Evolutionary conservation across 2,797 vertebrate species (phyloP).

Genomic region (Masticophis lateralis): DNA sequence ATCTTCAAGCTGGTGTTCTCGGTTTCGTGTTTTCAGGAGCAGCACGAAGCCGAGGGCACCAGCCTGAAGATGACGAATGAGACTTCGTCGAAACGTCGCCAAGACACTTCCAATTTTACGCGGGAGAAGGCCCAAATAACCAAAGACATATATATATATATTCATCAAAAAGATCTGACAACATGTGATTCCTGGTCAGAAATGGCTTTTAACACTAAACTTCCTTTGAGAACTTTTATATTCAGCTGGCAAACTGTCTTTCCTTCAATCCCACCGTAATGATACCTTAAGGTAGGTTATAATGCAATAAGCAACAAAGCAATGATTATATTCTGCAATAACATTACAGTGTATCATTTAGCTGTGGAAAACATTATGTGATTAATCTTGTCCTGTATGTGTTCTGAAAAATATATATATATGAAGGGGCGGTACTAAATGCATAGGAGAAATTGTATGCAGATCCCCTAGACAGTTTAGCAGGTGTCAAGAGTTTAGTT

Average conservation of each 20-base stretch:
- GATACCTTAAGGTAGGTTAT: conserved; percentile 5
- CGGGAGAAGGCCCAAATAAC: too few species aligned
- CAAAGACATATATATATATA: too few species aligned
- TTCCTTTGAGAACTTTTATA: conserved; percentile 30
- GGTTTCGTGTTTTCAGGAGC: too few species aligned
- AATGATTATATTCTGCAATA: conserved; percentile 3
- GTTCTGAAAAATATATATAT: background rate
- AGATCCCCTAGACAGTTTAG: background rate
- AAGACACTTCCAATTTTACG: too few species aligned
- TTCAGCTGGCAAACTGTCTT: conserved; percentile 34
- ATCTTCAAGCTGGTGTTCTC: too few species aligned
- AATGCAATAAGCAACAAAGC: conserved; percentile 13
- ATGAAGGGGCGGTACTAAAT: background rate
- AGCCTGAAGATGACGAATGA: too few species aligned
- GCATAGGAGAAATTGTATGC: background rate
- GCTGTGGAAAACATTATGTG: conserved; percentile 14
- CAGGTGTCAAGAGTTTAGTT: background rate
- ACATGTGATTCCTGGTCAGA: background rate
- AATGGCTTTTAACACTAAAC: background rate
- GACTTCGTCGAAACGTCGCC: too few species aligned
- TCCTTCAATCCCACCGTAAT: background rate
- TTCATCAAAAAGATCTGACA: background rate
- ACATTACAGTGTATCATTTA: conserved; percentile 17
- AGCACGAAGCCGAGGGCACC: too few species aligned
- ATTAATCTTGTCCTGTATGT: background rate